Evolutionary conservation across 2,888 invertebrate genomes (phyloP).

Genomic region (Drosophila subsilvestris): DNA sequence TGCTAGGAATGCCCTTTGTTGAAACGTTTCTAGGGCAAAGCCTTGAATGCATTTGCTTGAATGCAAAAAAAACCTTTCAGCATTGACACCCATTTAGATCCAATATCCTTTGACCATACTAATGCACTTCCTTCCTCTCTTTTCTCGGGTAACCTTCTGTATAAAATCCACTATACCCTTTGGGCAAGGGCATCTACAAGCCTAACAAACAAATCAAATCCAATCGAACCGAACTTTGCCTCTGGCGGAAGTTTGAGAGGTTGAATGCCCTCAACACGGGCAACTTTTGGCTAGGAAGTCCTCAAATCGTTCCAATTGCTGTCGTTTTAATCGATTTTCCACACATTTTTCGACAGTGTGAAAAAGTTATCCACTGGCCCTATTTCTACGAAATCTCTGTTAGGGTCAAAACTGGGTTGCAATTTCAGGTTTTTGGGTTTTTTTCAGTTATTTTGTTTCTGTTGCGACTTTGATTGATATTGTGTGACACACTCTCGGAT

Average conservation of each 20-base stretch:
- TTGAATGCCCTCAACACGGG: slow-evolving; percentile 23
- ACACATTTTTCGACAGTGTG: slow-evolving; percentile 52
- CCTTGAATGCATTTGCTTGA: not conserved
- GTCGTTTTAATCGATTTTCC: slow-evolving; percentile 66
- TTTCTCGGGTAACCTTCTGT: not conserved
- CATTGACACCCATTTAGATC: not conserved
- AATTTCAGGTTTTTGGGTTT: slow-evolving; percentile 31
- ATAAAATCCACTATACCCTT: not conserved
- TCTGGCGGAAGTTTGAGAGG: slow-evolving; percentile 4
- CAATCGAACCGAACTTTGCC: slow-evolving; percentile 1
- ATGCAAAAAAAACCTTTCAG: not conserved
- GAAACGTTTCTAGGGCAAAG: not conserved
- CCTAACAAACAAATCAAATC: not conserved
- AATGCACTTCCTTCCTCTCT: not conserved
- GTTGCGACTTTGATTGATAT: slow-evolving; percentile 64
- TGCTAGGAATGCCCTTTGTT: slow-evolving; percentile 8
- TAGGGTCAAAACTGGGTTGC: slow-evolving; percentile 26
- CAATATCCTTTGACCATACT: not conserved
- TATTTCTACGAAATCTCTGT: not conserved
- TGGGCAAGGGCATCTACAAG: not conserved
- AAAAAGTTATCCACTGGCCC: slow-evolving; percentile 34
- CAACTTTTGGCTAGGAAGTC: slow-evolving; percentile 39
- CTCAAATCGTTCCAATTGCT: slow-evolving; percentile 59
- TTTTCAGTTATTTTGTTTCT: not conserved
- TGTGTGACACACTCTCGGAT: slow-evolving; percentile 51